Percentiles rank a stretch among this genome's conserved stretches.
These are phyloP conservation scores for Cephalopachus bancanus DNA, from an alignment of 2,797 vertebrate genomes.

Conservation along the genomic window DNA sequence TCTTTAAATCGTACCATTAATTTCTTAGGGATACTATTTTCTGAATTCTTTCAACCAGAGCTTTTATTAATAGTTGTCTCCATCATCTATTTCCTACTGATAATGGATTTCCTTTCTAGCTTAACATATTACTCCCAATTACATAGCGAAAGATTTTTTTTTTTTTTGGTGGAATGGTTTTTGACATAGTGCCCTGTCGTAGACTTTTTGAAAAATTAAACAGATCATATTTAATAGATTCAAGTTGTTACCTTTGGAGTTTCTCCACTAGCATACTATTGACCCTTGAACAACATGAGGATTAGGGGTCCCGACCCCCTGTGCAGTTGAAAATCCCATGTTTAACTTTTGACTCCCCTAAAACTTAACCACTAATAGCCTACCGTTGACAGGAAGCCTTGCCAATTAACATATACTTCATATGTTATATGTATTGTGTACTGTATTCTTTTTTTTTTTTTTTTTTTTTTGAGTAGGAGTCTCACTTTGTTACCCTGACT, in stretches of 20 bases:
- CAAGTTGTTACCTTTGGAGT: background rate
- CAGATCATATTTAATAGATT: slow-evolving; percentile 46
- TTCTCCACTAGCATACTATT: background rate
- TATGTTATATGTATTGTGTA: background rate
- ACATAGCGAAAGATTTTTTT: background rate
- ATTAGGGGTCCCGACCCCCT: background rate
- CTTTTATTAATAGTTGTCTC: slow-evolving; percentile 42
- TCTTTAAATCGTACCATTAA: slow-evolving; percentile 38
- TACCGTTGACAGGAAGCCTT: background rate
- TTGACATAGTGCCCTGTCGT: background rate
- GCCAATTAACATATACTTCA: background rate
- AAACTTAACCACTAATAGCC: background rate
- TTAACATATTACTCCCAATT: slow-evolving; percentile 55
- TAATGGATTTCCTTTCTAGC: slow-evolving; percentile 24
- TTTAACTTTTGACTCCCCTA: background rate
- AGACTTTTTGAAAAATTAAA: slow-evolving; percentile 55
- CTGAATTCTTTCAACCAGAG: slow-evolving; percentile 7
- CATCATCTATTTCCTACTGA: slow-evolving; percentile 56
- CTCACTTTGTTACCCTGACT: too few relatives aligned
- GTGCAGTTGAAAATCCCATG: background rate
- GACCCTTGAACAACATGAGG: background rate
- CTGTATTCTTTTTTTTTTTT: background rate
- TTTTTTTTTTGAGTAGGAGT: too few relatives aligned
- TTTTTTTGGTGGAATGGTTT: slow-evolving; percentile 3
- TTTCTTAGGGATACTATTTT: slow-evolving; percentile 49